Percentiles rank a stretch among this genome's conserved stretches.
phyloP scores from a whole-genome alignment of 2,888 invertebrate species.

The Alloplasta piceator region DNA sequence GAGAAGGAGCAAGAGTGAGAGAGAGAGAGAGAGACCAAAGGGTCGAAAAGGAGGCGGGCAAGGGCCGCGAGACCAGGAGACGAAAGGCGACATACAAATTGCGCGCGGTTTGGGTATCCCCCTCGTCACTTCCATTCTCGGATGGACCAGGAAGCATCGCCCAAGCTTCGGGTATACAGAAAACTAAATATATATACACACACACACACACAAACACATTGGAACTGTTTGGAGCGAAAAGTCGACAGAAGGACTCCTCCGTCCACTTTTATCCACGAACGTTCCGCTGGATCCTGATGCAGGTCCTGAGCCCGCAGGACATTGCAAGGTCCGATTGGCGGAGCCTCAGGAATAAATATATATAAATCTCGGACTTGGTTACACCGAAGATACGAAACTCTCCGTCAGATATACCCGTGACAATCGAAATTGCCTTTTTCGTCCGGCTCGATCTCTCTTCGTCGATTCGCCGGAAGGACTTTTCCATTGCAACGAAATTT shows the following conservation, averaged over 20 bases:
- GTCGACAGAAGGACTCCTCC: conserved; percentile 62
- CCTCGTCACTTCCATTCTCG: conserved; percentile 70
- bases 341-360: conserved; percentile 24
- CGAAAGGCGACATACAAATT: conserved; percentile 67
- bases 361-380: conserved; percentile 43
- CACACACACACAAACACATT: conserved; percentile 46
- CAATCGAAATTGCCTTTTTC: conserved; percentile 62
- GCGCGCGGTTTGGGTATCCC: conserved; percentile 58
- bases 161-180: conserved; percentile 46
- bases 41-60: conserved; percentile 61
- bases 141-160: conserved; percentile 64
- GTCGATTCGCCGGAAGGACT: conserved; percentile 12
- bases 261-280: conserved; percentile 40
- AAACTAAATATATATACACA: conserved; percentile 16
- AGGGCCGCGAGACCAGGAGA: conserved; percentile 56
- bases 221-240: conserved; percentile 50
- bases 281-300: conserved; percentile 25
- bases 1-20: conserved; percentile 35
- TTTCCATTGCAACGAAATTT: conserved; percentile 40
- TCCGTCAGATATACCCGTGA: conserved; percentile 42
- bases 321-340: conserved; percentile 26
- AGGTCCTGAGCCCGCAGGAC: conserved; percentile 32
- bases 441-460: conserved; percentile 35
- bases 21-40: conserved; percentile 43
- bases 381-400: conserved; percentile 43